Conservation (phyloP, 1,140 invertebrate genomes). For the Drosophila varians region DNA sequence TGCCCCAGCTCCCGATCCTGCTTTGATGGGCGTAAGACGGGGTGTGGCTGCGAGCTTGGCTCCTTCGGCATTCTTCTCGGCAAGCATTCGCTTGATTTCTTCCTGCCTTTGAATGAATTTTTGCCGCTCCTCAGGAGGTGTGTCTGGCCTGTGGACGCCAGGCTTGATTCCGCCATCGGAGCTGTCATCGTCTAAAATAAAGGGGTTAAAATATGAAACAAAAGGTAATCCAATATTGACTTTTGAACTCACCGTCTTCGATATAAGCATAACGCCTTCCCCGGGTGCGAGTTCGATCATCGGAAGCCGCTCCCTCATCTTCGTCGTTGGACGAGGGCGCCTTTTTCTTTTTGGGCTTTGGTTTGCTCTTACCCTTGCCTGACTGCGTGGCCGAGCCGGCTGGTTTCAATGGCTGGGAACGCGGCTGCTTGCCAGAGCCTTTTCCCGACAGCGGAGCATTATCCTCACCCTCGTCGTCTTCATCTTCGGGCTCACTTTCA, state of each 20-base stretch:
- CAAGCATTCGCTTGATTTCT: conserved; percentile 83
- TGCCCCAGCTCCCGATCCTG: conserved; percentile 1
- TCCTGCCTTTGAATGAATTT: conserved; percentile 83
- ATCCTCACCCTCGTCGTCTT: conserved; percentile 70
- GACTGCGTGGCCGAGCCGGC: conserved; percentile 35
- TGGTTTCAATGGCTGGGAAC: conserved; percentile 67
- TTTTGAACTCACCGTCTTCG: conserved; percentile 82
- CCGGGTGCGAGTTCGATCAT: conserved; percentile 86
- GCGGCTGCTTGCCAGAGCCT: conserved; percentile 77
- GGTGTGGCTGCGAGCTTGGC: conserved; percentile 80
- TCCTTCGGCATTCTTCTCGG: conserved; percentile 81
- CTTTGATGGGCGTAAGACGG: conserved; percentile 72
- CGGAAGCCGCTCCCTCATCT: conserved; percentile 84
- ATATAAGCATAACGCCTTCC: conserved; percentile 90
- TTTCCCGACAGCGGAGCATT: conserved; percentile 59
- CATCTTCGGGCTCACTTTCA: conserved; percentile 71
- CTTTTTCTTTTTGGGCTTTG: conserved; percentile 65
- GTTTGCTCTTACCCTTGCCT: conserved; percentile 59
- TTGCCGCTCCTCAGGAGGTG: conserved; percentile 81
- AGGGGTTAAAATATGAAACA: too few relatives aligned
- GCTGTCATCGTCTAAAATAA: conserved; percentile 73
- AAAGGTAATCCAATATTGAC: too few relatives aligned
- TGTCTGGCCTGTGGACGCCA: conserved; percentile 78
- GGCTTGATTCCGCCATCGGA: conserved; percentile 85
- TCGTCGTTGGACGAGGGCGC: conserved; percentile 58